A percentile compares a stretch with the other conserved stretches of the same genome.
Evolutionary conservation across 2,797 vertebrate species (phyloP).

Genomic region (Syngnathus acus): DNA sequence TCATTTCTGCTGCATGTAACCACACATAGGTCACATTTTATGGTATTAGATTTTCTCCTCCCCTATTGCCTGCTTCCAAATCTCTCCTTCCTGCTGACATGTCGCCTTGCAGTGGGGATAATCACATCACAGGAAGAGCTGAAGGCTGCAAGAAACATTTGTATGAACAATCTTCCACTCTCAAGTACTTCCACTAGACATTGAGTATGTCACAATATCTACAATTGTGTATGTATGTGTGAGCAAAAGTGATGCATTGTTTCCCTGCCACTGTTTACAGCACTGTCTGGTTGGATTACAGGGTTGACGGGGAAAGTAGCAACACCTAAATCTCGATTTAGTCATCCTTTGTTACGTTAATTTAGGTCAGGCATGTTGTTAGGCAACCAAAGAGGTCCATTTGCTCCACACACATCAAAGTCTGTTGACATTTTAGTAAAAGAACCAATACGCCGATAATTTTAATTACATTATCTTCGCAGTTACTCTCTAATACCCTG

Average conservation of each 20-base stretch:
- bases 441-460: too few relatives aligned
- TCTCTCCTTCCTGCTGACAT: slow-evolving; percentile 22
- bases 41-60: not conserved
- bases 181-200: slow-evolving; percentile 5
- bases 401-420: too few relatives aligned
- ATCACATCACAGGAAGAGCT: slow-evolving; percentile 5
- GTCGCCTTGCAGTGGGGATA: slow-evolving; percentile 19
- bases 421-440: too few relatives aligned
- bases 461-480: too few relatives aligned
- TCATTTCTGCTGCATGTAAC: too few relatives aligned
- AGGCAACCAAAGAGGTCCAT: too few relatives aligned
- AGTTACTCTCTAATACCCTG: too few relatives aligned
- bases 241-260: slow-evolving; percentile 22
- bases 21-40: too few relatives aligned
- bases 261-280: slow-evolving; percentile 47
- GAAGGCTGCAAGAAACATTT: slow-evolving; percentile 23
- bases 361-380: too few relatives aligned
- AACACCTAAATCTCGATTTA: too few relatives aligned
- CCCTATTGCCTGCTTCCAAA: slow-evolving; percentile 10
- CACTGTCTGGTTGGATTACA: slow-evolving; percentile 54
- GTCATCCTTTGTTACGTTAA: too few relatives aligned
- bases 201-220: not conserved
- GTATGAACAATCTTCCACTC: slow-evolving; percentile 12
- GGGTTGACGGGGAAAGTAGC: slow-evolving; percentile 17
- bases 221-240: not conserved